phyloP scores from a whole-genome alignment of 2,113 vertebrate genomes.

The Cryptomyrus ogoouensis region DNA sequence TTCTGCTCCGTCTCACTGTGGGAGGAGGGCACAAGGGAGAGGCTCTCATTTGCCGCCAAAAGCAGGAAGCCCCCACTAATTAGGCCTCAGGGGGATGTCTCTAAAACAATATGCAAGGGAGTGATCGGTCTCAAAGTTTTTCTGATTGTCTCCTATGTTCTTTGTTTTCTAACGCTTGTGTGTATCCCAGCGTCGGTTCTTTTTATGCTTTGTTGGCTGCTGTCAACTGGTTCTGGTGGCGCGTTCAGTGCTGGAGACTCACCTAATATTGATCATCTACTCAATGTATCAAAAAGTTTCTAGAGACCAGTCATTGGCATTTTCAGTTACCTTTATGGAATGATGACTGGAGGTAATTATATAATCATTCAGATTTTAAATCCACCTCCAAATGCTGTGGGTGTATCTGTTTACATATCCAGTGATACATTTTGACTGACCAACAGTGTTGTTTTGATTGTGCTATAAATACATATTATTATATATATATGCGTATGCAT shows the following conservation, averaged over 20 bases:
- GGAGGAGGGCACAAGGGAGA: background rate
- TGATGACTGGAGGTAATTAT: background rate
- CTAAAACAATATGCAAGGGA: background rate
- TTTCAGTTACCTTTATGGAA: background rate
- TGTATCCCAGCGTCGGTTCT: background rate
- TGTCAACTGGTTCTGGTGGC: background rate
- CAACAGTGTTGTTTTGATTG: background rate
- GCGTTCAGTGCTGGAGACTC: background rate
- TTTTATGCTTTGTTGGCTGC: background rate
- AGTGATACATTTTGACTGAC: conserved; percentile 32
- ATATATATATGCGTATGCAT: background rate
- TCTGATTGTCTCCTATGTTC: background rate
- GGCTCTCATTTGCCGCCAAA: background rate
- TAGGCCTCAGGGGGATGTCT: background rate
- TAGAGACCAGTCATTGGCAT: background rate
- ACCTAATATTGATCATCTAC: background rate
- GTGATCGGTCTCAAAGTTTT: background rate
- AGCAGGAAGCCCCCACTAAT: background rate
- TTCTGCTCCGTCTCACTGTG: background rate
- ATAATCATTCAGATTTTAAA: conserved; percentile 46
- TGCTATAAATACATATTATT: background rate
- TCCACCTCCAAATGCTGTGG: conserved; percentile 51
- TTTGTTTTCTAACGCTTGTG: background rate
- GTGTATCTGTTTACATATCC: conserved; percentile 52
- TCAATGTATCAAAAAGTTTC: background rate